A percentile compares a stretch with the other conserved stretches of the same genome.
Conservation (phyloP, 2,113 vertebrate species). For the Saccopteryx bilineata region DNA sequence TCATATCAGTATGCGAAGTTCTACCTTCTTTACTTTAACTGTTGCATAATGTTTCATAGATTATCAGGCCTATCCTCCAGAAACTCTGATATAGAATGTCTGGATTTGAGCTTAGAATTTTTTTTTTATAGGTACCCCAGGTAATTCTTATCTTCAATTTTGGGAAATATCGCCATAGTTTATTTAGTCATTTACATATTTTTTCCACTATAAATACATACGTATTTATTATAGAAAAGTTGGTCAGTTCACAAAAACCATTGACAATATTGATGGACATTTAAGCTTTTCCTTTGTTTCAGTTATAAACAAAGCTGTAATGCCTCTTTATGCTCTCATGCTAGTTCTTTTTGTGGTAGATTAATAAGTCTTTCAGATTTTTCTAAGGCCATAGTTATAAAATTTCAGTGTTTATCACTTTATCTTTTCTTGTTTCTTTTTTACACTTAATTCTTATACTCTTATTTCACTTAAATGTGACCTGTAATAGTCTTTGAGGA, state of each 20-base stretch:
- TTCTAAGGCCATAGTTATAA: background rate
- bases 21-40: background rate
- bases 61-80: background rate
- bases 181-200: background rate
- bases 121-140: background rate
- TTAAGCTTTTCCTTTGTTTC: background rate
- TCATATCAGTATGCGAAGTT: background rate
- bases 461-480: constrained; percentile 35
- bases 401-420: constrained; percentile 23
- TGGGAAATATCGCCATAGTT: background rate
- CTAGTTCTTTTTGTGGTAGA: background rate
- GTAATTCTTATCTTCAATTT: constrained; percentile 13
- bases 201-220: background rate
- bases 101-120: background rate
- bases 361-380: background rate
- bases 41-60: background rate
- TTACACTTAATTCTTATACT: background rate
- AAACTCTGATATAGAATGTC: background rate
- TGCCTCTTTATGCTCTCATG: background rate
- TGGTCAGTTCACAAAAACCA: constrained; percentile 8
- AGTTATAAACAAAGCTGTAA: background rate
- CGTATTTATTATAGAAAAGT: background rate
- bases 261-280: background rate
- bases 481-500: background rate
- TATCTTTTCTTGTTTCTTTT: background rate